A percentile compares a stretch with the other conserved stretches of the same genome.
phyloP scores from a whole-genome alignment of 2,797 vertebrate species.

The Rhabdomys pumilio region DNA sequence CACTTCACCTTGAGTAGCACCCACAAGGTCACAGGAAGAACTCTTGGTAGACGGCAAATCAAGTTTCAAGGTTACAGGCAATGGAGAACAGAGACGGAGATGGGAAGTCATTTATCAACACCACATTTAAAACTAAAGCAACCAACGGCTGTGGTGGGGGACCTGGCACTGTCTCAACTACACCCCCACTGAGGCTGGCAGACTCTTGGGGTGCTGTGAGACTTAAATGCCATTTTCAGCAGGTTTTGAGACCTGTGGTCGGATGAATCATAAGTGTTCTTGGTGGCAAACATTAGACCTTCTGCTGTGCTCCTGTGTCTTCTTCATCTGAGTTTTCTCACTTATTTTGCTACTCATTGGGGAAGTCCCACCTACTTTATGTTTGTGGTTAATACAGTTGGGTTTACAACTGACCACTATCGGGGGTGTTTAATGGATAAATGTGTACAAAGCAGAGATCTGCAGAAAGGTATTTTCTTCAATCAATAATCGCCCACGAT shows the following conservation, averaged over 20 bases:
- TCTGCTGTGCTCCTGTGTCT: no score
- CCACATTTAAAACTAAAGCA: constrained; percentile 69
- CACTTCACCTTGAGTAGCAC: not conserved
- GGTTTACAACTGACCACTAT: no score
- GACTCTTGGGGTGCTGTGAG: not conserved
- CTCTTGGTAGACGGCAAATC: constrained; percentile 15
- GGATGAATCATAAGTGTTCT: constrained; percentile 56
- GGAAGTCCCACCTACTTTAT: no score
- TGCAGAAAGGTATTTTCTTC: no score
- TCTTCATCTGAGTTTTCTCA: no score
- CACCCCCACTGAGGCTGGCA: not conserved
- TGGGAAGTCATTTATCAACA: constrained; percentile 66
- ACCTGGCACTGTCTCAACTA: not conserved
- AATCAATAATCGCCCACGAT: no score
- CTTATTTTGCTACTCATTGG: no score
- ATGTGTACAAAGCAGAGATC: no score
- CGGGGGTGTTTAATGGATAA: no score
- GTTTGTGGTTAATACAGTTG: no score
- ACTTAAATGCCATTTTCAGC: constrained; percentile 69
- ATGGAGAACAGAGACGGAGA: constrained; percentile 23
- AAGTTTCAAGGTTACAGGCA: constrained; percentile 55
- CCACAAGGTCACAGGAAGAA: not conserved
- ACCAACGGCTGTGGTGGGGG: constrained; percentile 43
- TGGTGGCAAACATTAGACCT: not conserved
- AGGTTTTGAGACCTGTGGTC: constrained; percentile 33